Evolutionary conservation across 2,113 vertebrate species (phyloP).

Genomic region (Thalassoma bifasciatum): DNA sequence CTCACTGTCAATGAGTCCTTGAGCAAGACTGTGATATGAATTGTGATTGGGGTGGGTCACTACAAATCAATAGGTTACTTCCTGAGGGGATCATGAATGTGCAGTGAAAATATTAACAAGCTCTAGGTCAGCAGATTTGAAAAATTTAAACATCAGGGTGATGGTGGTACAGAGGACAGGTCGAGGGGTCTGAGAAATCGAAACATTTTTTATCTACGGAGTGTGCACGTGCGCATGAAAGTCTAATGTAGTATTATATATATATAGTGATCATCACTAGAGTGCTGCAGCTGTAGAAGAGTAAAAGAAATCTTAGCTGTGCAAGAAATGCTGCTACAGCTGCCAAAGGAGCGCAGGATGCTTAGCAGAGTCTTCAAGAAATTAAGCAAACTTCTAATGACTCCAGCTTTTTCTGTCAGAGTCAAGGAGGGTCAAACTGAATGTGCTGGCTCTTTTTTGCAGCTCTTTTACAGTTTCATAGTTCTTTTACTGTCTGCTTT

Average conservation of each 20-base stretch:
- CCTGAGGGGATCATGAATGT: constrained; percentile 6
- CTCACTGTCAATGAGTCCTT: not conserved
- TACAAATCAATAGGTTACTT: constrained; percentile 37
- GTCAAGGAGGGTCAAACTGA: not conserved
- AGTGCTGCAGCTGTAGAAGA: not conserved
- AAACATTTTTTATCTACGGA: not conserved
- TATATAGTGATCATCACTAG: not conserved
- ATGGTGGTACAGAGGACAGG: not conserved
- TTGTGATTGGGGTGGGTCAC: constrained; percentile 6
- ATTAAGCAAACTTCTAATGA: not conserved
- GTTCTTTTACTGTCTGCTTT: not conserved
- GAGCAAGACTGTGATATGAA: constrained; percentile 7
- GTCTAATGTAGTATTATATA: not conserved
- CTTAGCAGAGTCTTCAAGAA: not conserved
- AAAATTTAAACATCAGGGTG: not conserved
- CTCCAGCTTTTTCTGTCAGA: not conserved
- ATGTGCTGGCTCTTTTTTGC: constrained; percentile 5
- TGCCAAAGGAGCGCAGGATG: not conserved
- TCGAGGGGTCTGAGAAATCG: not conserved
- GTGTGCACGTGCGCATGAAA: not conserved
- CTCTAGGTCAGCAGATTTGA: constrained; percentile 3
- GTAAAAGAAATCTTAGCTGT: not conserved
- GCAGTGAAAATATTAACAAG: constrained; percentile 31
- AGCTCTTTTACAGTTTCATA: not conserved
- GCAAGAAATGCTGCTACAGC: too few species aligned